Base-by-base conservation (phyloP, 1,140 invertebrate species). In the Orchesella cincta region DNA sequence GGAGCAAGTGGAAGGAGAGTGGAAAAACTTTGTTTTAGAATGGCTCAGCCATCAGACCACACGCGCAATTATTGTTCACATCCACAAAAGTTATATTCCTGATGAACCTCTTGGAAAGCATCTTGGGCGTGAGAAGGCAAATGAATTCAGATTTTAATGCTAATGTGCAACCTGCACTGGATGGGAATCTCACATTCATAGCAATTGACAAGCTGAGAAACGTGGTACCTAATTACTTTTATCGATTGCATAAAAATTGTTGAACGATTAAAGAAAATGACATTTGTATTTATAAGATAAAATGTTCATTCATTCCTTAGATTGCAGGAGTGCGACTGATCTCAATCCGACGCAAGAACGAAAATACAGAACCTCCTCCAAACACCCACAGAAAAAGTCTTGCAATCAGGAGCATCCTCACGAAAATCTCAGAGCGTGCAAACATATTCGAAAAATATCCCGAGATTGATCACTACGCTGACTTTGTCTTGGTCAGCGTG, bases 21-120 rank as follows among this genome's bases (percentile, higher is more conserved):
- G 75, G 75, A 79, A 79, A 33, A 70, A 51, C 77, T 79, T 64
- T 26, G 39, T n/a, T 79, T 79, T n/a, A 26, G 74, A 14, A 79
- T 77, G 72, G 57, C 74, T 26, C 35, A 34, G 14, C 74, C 74
- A 1, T 64, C 46, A 39, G 72, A 76, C 52, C 54, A 62, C 72
- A 51, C 75, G 18, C 20, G 34, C n/a, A 70, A 52, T 79, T 0
- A n/a, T 77, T 26, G 23, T 51, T 35, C 67, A 76, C 62, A 31
- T 79, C 31, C 20, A 54, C n/a, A 36, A 76, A 20, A 28, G 36
- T 64, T 79, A 77, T 52, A 77, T 70, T 35, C 51, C 5, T 34
- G 35, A 80, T 20, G 79, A 80, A 34, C 76, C 76, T 1, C 70
- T 80, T 18, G 72, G 51, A 33, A 78, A 54, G 31, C 20, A 67